Evolutionary conservation across 2,888 invertebrate genomes (phyloP), one percentile per base, ranked within the genome.

Genomic region (Julus scandinavius): DNA sequence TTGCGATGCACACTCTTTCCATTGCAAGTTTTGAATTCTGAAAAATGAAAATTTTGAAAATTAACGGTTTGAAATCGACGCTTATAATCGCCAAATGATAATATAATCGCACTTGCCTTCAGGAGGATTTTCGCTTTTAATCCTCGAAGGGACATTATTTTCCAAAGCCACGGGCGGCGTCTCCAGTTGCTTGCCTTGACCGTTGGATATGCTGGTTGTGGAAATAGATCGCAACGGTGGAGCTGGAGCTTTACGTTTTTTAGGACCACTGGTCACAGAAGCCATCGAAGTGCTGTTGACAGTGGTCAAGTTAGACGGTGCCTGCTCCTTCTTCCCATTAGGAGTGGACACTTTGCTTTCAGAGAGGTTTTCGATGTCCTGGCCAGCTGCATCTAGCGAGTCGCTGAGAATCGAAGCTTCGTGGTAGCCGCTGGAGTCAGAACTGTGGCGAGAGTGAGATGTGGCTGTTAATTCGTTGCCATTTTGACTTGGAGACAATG

Each of bases 401-500:
- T 95, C 95, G 91, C 94, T 95, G 87, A 94, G 92, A 87, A 94
- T 94, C 9, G 95, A 95, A 0, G 95, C 94, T 91, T 95, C 95
- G 91, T 95, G 95, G 91, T 95, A 95, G 0, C 95, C 95, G 89
- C 95, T 95, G 90, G 95, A 95, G 91, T 95, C 95, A 89, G 95
- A 95, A 92, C 95, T 95, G 91, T 95, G 95, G 90, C 95, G 93
- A 83, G 95, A 95, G 93, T 95, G 95, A 3, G 63, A 58, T 17
- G 91, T 91, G 13, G 91, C 91, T 3, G 91, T 88, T 54, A 58
- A 40, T 54, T 29, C 83, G 90, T 89, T 90, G 9, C 84, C 84
- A 87, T 90, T 90, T 7, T 90, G 90, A 84, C 91, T 91, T 4
- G 92, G 92, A 0, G 91, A 91, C 92, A 91, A 94, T 91, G 91